Conservation (phyloP, 2,113 vertebrate species). For the Dipodomys spectabilis region DNA sequence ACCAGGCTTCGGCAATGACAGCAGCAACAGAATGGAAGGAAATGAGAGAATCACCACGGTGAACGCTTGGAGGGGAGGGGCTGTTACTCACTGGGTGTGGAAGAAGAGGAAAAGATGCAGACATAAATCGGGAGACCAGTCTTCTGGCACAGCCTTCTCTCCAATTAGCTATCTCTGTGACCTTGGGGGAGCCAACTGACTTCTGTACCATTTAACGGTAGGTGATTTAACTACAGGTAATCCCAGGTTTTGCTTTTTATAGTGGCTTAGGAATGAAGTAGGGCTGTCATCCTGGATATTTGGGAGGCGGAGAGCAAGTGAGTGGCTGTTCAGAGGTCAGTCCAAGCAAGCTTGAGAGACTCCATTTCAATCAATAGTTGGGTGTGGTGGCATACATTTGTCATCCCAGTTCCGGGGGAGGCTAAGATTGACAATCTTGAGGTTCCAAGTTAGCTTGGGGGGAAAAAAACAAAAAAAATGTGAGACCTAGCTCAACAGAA, state of each 20-base stretch:
- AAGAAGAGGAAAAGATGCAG: rapidly evolving
- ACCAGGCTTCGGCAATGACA: neutral
- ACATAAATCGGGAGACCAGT: neutral
- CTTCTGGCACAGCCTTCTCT: rapidly evolving
- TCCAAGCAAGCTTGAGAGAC: no score
- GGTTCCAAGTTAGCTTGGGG: no score
- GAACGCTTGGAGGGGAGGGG: neutral
- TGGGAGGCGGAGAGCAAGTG: no score
- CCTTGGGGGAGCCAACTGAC: neutral
- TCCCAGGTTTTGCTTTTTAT: neutral
- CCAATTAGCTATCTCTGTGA: neutral
- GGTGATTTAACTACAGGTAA: neutral
- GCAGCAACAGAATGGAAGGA: neutral
- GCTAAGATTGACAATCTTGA: no score
- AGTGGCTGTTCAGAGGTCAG: no score
- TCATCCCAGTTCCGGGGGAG: no score
- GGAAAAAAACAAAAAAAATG: no score
- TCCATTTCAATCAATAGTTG: no score
- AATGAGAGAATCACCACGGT: neutral
- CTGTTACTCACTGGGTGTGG: rapidly evolving
- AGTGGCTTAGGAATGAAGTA: neutral
- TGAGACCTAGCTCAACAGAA: no score
- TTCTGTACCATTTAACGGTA: neutral
- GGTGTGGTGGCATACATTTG: no score
- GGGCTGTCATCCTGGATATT: no score